phyloP scores from a whole-genome alignment of 1,140 invertebrate genomes.

The Sitobion miscanthi region DNA sequence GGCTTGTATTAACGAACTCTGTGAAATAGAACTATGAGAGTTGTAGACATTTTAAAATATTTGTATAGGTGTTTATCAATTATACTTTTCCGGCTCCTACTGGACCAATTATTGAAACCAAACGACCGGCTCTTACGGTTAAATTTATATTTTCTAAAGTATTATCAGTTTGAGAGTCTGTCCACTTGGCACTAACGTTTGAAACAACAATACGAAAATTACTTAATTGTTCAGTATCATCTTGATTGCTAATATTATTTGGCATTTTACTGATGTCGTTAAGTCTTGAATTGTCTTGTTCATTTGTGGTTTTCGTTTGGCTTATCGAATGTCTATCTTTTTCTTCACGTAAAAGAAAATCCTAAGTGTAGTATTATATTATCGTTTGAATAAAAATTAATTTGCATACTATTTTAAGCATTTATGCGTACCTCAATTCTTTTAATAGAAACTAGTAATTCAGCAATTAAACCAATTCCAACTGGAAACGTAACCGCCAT shows the following conservation, averaged over 20 bases:
- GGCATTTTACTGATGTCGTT: neutral
- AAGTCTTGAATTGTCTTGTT: too few relatives aligned
- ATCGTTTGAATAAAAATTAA: neutral
- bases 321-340: neutral
- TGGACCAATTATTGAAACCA: constrained; percentile 80
- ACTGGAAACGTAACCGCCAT: constrained; percentile 79
- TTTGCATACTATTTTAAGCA: neutral
- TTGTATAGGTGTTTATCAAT: neutral
- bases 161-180: constrained; percentile 65
- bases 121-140: constrained; percentile 69
- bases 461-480: constrained; percentile 68
- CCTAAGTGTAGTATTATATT: neutral
- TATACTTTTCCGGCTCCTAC: constrained; percentile 81
- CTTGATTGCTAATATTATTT: too few relatives aligned
- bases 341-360: constrained; percentile 23
- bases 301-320: neutral
- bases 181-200: constrained; percentile 71
- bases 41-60: neutral
- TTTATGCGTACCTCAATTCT: constrained; percentile 65
- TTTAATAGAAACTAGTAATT: constrained; percentile 72
- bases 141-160: constrained; percentile 72
- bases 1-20: constrained; percentile 76
- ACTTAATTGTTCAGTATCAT: neutral
- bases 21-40: neutral
- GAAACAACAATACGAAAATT: constrained; percentile 63